Base-by-base conservation (phyloP, 1,140 invertebrate genomes). In the Meloidogyne floridensis region DNA sequence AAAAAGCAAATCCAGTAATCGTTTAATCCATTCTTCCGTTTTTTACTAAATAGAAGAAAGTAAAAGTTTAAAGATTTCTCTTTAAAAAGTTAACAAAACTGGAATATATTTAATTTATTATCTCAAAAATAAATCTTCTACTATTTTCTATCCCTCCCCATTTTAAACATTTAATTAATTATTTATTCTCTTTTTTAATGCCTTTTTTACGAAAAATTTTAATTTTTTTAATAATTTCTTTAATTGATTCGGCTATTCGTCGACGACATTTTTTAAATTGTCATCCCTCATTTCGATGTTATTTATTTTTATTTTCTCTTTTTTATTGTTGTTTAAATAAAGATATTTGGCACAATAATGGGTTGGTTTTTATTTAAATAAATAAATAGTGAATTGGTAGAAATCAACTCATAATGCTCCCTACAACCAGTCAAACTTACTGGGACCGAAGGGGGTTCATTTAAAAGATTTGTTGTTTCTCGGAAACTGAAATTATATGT, bases 231-330 rank as follows among this genome's bases (percentile, higher is more conserved):
- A 7, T 65, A 65, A 65, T 65, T 65, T 65, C n/a, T 5, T 65
- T 65, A 13, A 65, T 65, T 65, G 59, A 65, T 65, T 65, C 59
- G n/a, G 7, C 15, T 13, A 65, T 65, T 65, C 15, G n/a, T 65
- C 10, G n/a, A 65, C 59, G 59, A n/a, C n/a, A 65, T 65, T 65
- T 65, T n/a, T 65, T 65, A 65, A 65, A 65, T 65, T 65, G n/a
- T n/a, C n/a, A 65, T 65, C n/a, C n/a, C 15, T n/a, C 15, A 7
- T n/a, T 65, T n/a, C 59, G 59, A 6, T 65, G 59, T 65, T 65
- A 65, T 65, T 65, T 65, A 65, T 65, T 65, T 65, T 65, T 65
- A 65, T 65, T 65, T 65, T 65, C 59, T 2, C n/a, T 65, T n/a
- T 5, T 65, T 65, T 65, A 65, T 65, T 65, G 15, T n/a, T 65